Evolutionary conservation across 1,140 invertebrate genomes (phyloP).

Genomic region (Thrips palmi): DNA sequence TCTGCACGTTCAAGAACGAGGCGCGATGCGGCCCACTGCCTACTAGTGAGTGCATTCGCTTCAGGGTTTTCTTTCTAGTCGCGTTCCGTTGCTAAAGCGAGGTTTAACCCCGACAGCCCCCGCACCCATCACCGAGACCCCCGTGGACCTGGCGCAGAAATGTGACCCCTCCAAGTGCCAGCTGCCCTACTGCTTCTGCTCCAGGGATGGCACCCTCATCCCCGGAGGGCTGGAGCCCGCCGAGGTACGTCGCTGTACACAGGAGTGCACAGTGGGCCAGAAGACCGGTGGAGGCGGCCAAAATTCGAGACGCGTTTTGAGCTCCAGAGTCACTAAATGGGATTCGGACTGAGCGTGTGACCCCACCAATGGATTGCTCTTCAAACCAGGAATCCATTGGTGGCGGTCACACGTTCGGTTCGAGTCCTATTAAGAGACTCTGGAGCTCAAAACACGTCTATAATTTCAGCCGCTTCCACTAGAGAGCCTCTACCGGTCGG

Average conservation of each 20-base stretch:
- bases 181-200: slow-evolving; percentile 86
- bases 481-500: no score
- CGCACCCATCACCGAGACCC: slow-evolving; percentile 58
- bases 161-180: slow-evolving; percentile 58
- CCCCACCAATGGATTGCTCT: no score
- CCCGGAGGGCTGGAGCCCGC: slow-evolving; percentile 62
- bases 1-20: slow-evolving; percentile 79
- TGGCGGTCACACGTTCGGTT: no score
- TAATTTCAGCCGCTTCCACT: no score
- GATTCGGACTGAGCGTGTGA: no score
- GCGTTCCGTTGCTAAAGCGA: not conserved
- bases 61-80: not conserved
- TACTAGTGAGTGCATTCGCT: slow-evolving; percentile 46
- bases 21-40: slow-evolving; percentile 75
- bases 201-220: slow-evolving; percentile 72
- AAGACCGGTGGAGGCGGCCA: no score
- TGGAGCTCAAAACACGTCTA: no score
- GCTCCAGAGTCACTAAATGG: no score
- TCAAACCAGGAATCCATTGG: no score
- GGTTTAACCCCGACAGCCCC: slow-evolving; percentile 34
- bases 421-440: no score
- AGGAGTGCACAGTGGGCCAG: no score
- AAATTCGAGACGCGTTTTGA: no score
- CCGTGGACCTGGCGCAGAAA: slow-evolving; percentile 52
- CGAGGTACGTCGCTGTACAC: slow-evolving; percentile 54